A percentile compares a stretch with the other conserved stretches of the same genome.
Conservation (phyloP, 2,888 invertebrate species). For the Lasioglossum villosulum region DNA sequence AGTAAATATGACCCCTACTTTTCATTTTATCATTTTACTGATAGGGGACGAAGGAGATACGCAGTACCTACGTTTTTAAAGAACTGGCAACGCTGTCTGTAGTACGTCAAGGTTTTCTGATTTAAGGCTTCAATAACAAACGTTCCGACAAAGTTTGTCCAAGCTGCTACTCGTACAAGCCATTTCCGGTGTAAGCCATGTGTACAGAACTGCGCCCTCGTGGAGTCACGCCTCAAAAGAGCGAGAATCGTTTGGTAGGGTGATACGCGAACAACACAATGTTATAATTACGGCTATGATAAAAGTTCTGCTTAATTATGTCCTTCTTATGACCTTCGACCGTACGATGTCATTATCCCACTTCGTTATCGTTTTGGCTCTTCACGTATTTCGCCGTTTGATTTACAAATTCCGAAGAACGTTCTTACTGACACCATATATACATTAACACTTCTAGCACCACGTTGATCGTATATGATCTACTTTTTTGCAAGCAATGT, state of each 20-base stretch:
- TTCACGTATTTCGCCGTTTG: neutral
- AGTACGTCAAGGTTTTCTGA: neutral
- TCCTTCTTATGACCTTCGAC: neutral
- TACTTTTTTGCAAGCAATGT: too few relatives aligned
- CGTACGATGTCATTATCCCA: neutral
- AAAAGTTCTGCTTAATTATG: neutral
- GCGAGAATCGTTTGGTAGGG: neutral
- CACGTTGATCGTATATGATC: too few relatives aligned
- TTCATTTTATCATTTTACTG: neutral
- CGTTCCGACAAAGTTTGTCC: neutral
- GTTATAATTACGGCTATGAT: neutral
- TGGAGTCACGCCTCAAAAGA: neutral
- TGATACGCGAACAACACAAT: neutral
- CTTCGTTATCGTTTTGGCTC: neutral
- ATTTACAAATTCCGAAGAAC: neutral
- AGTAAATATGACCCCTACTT: neutral
- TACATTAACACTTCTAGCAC: too few relatives aligned
- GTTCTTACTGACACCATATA: neutral
- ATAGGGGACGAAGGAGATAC: neutral
- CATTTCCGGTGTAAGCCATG: conserved; percentile 1
- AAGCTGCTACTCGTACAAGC: neutral
- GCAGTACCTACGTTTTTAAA: neutral
- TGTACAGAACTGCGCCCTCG: neutral
- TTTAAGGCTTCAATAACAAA: neutral
- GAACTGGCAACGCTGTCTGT: neutral